Evolutionary conservation across 2,797 vertebrate genomes (phyloP).

Genomic region (Meda fulgida): DNA sequence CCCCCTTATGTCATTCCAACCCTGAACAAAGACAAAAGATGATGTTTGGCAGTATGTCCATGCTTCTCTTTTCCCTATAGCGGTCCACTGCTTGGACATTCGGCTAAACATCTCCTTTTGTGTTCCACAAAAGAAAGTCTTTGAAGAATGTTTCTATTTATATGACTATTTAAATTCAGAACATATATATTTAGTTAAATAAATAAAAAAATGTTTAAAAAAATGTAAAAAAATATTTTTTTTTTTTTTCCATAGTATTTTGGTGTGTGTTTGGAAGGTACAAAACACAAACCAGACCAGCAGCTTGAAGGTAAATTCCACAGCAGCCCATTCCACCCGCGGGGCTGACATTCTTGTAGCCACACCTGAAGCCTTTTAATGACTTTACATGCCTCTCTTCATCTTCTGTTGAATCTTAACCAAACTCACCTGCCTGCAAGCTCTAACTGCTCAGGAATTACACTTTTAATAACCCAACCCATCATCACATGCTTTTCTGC

Average conservation of each 20-base stretch:
- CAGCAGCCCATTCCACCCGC: slow-evolving; percentile 45
- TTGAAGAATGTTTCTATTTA: too few relatives aligned
- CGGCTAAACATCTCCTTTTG: slow-evolving; percentile 3
- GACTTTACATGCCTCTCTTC: slow-evolving; percentile 21
- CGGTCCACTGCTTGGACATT: background rate
- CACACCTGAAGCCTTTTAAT: slow-evolving; percentile 52
- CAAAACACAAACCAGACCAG: slow-evolving; percentile 36
- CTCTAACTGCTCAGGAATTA: slow-evolving; percentile 37
- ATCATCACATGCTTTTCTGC: background rate
- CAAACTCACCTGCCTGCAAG: slow-evolving; percentile 40
- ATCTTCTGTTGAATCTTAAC: slow-evolving; percentile 18
- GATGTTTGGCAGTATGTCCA: background rate
- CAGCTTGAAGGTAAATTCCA: slow-evolving; percentile 57
- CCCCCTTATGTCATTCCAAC: background rate
- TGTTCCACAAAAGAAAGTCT: background rate
- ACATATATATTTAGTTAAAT: too few relatives aligned
- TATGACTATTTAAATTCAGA: background rate
- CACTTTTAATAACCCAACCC: slow-evolving; percentile 34
- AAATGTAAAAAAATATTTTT: background rate
- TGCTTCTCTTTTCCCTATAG: background rate
- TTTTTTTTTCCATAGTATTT: background rate
- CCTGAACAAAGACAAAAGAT: background rate
- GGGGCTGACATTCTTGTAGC: slow-evolving; percentile 68
- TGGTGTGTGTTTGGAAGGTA: slow-evolving; percentile 22
- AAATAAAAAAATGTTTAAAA: too few relatives aligned